Conservation (phyloP, 2,113 vertebrate species). For the Apus apus region DNA sequence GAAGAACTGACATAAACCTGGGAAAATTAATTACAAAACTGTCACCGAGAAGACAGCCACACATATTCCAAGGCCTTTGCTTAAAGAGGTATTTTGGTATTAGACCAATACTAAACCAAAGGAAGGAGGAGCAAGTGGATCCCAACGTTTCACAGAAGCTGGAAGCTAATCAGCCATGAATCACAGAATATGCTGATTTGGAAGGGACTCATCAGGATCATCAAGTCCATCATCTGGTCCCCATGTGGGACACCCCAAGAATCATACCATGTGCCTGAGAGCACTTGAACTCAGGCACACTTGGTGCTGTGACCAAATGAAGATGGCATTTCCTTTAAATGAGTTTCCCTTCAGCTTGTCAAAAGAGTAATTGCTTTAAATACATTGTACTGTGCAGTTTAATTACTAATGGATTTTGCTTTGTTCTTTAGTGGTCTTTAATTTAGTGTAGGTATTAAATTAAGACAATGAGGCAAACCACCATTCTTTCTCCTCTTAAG, state of each 20-base stretch:
- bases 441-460: background rate
- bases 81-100: background rate
- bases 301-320: background rate
- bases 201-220: too few species aligned
- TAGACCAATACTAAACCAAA: background rate
- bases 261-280: too few species aligned
- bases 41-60: background rate
- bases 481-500: background rate
- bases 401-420: background rate
- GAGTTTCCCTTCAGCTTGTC: background rate
- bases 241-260: too few species aligned
- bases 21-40: conserved; percentile 7
- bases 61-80: background rate
- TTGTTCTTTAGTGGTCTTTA: background rate
- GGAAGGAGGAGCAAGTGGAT: background rate
- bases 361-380: background rate
- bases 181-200: too few species aligned
- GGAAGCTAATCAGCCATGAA: background rate
- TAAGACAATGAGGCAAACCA: background rate
- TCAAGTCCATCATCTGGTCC: too few species aligned
- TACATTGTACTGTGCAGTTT: background rate
- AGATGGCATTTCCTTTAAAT: background rate
- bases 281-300: too few species aligned
- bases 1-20: background rate
- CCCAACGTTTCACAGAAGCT: background rate